Base-by-base conservation (phyloP, 2,888 invertebrate species). In the Leptopilina syphax region DNA sequence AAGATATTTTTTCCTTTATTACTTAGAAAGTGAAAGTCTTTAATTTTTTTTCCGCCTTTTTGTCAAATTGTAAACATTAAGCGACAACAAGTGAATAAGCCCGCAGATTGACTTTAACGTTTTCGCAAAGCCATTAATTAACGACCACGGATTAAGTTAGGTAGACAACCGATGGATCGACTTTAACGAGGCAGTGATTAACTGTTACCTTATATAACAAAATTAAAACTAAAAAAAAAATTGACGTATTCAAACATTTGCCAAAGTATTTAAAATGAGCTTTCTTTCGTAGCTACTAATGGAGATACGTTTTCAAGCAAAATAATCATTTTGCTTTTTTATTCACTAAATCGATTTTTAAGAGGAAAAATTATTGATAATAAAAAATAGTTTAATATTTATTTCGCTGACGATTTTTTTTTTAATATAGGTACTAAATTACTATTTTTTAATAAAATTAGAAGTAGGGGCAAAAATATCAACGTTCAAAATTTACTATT, bases 131-230 rank as follows among this genome's bases (percentile, higher is more conserved):
- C 12, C 24, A 12, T 68, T 50, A 68, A 50, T 68, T 67, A 50
- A 47, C 24, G 68, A 68, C 50, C 24, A 4, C 50, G 50, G 27
- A 54, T 50, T 70, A 50, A 70, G 50, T 50, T 70, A 24, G 50
- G 50, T 13, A 27, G 50, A 50, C 54, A 70, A 70, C 70, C 70
- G 27, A 50, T 70, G 10, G 70, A 70, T 70, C 54, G 3, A 50
- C 27, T 54, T 50, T 70, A 70, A 70, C 24, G 50, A 70, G 50
- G 50, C 18, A 50, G 47, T 27, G 50, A 70, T 70, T 70, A 54
- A 50, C 24, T 27, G 5, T 10, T 34, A 44, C 44, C 24, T 27
- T 70, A 13, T 10, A 50, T 70, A 70, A 50, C 13, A 24, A 67
- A 44, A 67, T 67, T 63, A 63, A 63, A 63, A 18, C 63, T 63